phyloP scores from a whole-genome alignment of 2,888 invertebrate species.

The Lasius platythorax region DNA sequence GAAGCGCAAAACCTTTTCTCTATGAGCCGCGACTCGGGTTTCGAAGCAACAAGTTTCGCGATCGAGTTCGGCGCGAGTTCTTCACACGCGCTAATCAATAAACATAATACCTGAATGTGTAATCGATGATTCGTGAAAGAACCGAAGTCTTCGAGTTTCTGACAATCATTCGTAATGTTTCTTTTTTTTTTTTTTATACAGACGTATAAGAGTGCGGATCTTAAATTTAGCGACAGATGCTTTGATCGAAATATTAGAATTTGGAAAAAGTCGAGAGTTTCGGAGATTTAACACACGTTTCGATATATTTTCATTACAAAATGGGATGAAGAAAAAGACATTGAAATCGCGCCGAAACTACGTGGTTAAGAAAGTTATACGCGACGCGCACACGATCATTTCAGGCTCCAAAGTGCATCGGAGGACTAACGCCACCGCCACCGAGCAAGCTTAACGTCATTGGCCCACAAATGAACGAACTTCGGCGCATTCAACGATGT shows the following conservation, averaged over 20 bases:
- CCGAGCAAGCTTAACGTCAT: conserved; percentile 55
- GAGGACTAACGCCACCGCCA: conserved; percentile 58
- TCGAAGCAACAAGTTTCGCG: conserved; percentile 72
- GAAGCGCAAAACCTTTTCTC: conserved; percentile 59
- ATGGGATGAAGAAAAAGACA: background rate
- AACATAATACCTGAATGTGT: background rate
- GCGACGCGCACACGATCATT: conserved; percentile 31
- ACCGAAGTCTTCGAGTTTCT: background rate
- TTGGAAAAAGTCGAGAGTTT: no score
- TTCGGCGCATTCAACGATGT: conserved; percentile 59
- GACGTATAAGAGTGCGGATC: background rate
- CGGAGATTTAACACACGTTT: background rate
- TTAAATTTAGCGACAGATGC: background rate
- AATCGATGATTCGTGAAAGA: background rate
- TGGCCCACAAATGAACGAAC: conserved; percentile 59
- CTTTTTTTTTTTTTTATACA: background rate
- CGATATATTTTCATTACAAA: no score
- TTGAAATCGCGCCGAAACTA: background rate
- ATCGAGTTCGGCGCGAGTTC: conserved; percentile 30
- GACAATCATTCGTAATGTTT: background rate
- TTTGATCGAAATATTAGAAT: background rate
- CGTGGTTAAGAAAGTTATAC: conserved; percentile 29
- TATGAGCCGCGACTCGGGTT: conserved; percentile 44
- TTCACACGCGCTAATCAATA: conserved; percentile 22
- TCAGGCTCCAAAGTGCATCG: conserved; percentile 38